Evolutionary conservation across 2,888 invertebrate species (phyloP), one percentile per base, ranked within the genome.

Genomic region (Ashinkailepas kermadecensis): DNA sequence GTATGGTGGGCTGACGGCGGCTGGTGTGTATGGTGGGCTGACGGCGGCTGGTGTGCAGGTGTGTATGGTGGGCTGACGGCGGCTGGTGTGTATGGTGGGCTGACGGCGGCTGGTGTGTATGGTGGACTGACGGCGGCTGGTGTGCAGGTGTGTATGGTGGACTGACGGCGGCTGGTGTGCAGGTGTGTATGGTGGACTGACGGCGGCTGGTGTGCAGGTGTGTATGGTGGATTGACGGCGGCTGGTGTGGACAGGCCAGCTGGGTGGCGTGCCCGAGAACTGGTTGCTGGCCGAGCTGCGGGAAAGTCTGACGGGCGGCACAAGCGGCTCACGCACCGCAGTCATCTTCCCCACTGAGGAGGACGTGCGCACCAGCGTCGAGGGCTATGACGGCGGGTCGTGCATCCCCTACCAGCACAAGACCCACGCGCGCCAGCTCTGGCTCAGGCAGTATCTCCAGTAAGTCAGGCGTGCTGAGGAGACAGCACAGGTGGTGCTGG

Each of bases 331-430:
- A 21, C 59, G 56, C 21, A 62, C 18, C 62, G 11, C 82, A 15
- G 82, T 85, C 21, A 80, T 96, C 79, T 96, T 92, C 87, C 96
- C 96, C 0, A 91, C 91, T 80, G 90, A 92, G 86, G 91, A 93
- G n/a, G 95, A 98, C 88, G 97, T 98, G 0, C 90, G 92, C 67
- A 89, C 89, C 7, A 95, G 96, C 83, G 92, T 95, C 86, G 96
- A 97, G 87, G 95, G 94, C 0, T 90, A 93, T 80, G 89, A 92
- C 65, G 96, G 95, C 10, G 96, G 97, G 0, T 94, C 93, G 0
- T 96, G 96, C 85, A 88, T 99, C 9, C 97, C 97, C 0, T 99
- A 99, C 87, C 90, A 91, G 0, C 91, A 90, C n/a, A 89, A 90
- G 54, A 91, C 91, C 0, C 94, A 96, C 86, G 89, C 90, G 23